These are phyloP conservation scores for Spodoptera frugiperda DNA, from an alignment of 1,140 invertebrate genomes.

Conservation along the genomic window DNA sequence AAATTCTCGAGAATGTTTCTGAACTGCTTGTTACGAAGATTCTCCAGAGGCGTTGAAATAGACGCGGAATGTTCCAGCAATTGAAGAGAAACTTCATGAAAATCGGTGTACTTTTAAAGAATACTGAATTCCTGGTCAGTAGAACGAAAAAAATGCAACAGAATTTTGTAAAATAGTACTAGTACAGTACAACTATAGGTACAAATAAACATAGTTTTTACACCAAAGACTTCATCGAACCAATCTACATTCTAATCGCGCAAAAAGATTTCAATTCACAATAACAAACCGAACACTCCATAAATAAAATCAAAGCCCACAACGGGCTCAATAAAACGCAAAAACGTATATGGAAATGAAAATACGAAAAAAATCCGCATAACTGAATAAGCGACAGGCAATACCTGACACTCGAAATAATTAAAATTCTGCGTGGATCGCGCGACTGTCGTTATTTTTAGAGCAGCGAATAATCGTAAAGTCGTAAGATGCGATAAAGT, in stretches of 20 bases:
- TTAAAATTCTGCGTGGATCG: slow-evolving; percentile 21
- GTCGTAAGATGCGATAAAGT: slow-evolving; percentile 34
- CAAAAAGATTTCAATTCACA: not conserved
- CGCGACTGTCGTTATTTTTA: slow-evolving; percentile 27
- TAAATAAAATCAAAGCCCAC: slow-evolving; percentile 14
- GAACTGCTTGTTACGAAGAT: too few relatives aligned
- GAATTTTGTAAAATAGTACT: too few relatives aligned
- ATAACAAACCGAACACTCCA: not conserved
- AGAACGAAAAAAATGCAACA: too few relatives aligned
- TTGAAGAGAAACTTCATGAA: too few relatives aligned
- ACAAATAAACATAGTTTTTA: too few relatives aligned
- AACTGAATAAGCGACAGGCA: not conserved
- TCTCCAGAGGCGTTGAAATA: too few relatives aligned
- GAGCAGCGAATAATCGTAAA: slow-evolving; percentile 29
- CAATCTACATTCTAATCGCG: slow-evolving; percentile 7
- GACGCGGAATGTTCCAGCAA: too few relatives aligned
- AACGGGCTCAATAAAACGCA: slow-evolving; percentile 13
- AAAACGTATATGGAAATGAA: slow-evolving; percentile 18
- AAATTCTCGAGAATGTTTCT: too few relatives aligned
- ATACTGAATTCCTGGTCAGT: too few relatives aligned
- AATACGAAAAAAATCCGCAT: not conserved
- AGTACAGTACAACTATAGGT: too few relatives aligned
- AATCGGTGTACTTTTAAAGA: too few relatives aligned
- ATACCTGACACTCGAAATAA: slow-evolving; percentile 33
- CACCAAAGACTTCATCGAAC: not conserved